Evolutionary conservation across 2,797 vertebrate genomes (phyloP).

Genomic region (Pipistrellus pipistrellus): DNA sequence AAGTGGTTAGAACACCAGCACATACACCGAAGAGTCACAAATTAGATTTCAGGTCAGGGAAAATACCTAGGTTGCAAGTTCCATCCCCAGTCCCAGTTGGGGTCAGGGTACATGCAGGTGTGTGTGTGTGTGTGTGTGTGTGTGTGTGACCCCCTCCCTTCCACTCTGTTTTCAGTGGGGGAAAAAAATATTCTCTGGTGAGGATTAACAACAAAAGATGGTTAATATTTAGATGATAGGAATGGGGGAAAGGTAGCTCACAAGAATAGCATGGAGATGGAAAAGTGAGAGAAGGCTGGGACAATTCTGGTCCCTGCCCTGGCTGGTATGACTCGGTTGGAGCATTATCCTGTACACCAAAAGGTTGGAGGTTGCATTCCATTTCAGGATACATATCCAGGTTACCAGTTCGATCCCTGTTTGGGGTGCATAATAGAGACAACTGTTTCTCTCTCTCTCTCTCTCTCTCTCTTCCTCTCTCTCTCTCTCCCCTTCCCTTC

Average conservation of each 20-base stretch:
- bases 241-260: background rate
- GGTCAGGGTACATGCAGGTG: no score
- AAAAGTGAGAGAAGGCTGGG: background rate
- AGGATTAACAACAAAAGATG: background rate
- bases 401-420: background rate
- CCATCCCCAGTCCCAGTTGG: no score
- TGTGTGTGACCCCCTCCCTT: no score
- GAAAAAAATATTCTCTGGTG: no score
- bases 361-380: background rate
- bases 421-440: background rate
- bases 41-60: no score
- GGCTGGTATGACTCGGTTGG: background rate
- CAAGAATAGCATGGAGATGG: background rate
- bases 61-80: no score
- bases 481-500: background rate
- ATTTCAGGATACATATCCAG: background rate
- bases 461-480: background rate
- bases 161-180: no score
- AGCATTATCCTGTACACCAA: background rate
- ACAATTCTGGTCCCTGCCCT: background rate
- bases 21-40: no score
- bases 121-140: no score
- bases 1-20: no score
- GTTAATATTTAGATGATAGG: background rate
- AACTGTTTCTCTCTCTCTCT: background rate